These are phyloP conservation scores for Alaudala cheleensis DNA, from an alignment of 2,113 vertebrate species.

Conservation along the genomic window DNA sequence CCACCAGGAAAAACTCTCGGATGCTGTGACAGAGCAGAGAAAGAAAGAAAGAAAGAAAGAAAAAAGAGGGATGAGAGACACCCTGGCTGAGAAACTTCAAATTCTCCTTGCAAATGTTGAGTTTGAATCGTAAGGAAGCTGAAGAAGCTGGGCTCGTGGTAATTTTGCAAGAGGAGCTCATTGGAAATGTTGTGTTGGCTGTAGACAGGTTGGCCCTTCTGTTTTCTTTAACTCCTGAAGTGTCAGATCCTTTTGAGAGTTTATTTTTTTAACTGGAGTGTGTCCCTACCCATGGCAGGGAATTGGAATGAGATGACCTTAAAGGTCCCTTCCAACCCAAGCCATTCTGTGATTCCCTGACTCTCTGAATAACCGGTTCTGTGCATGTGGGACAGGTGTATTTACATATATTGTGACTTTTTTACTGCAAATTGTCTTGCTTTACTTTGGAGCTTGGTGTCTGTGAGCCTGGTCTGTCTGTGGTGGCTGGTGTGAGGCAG, in stretches of 20 bases:
- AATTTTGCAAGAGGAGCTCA: not conserved
- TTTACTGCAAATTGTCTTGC: not conserved
- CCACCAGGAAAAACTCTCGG: not conserved
- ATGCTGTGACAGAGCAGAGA: not conserved
- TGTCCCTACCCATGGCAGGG: not conserved
- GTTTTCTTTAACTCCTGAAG: not conserved
- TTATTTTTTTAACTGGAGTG: not conserved
- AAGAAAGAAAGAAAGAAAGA: not conserved
- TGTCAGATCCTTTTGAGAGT: not conserved
- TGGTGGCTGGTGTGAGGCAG: not conserved
- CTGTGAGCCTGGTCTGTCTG: not conserved
- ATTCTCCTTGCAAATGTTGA: accelerated
- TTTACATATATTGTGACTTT: not conserved
- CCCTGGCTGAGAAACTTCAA: not conserved
- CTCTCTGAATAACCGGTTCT: accelerated
- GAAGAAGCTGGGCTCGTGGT: not conserved
- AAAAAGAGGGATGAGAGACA: not conserved
- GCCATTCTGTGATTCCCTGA: not conserved
- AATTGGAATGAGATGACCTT: not conserved
- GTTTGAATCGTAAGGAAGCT: not conserved
- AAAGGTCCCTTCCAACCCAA: not conserved
- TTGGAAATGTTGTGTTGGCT: accelerated
- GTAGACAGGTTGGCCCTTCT: not conserved
- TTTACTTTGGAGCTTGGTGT: not conserved
- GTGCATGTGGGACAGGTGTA: accelerated